Evolutionary conservation across 2,113 vertebrate genomes (phyloP), one percentile per base, ranked within the genome.

Genomic region (Larimichthys crocea): DNA sequence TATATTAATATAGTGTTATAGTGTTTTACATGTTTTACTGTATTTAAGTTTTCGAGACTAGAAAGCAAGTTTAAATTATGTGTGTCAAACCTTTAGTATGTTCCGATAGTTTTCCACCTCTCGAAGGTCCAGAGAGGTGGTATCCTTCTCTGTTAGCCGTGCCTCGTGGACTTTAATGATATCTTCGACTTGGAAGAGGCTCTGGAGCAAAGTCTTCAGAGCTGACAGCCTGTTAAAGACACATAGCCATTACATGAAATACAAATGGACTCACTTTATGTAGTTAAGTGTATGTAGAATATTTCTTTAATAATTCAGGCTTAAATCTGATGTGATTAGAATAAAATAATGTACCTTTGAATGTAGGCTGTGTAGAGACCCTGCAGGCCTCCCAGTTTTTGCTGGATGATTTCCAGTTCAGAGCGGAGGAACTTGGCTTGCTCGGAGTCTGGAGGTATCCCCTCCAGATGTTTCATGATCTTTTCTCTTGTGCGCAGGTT

Each of bases 131-230:
- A 99, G 92, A 71, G 95, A 97, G 77, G 97, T 92, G 0, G 98
- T 99, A 75, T 99, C 98, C 72, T 98, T 98, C 91, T 99, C 98
- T 0, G 97, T 98, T 10, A 99, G 95, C n/a, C 97, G 95, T 49
- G 97, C 96, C 93, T 99, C 98, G 0, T 97, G 94, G 70, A 98
- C 97, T 93, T 98, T 98, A 20, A 99, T 86, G 75, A 97, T 93
- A 76, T 99, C 98, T 85, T 99, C 97, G 0, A 94, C 94, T 76
- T 97, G 96, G 1, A 96, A 89, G 64, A 98, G 92, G 53, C 89
- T 93, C 90, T 97, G 97, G 19, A 97, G 95, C 16, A 99, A 90
- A 15, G 91, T 89, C 66, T 95, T 93, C 49, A 98, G 88, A 1
- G 96, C 88, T 4, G 92, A 95, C 83, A 99, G 93, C 83, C 98